Percentiles rank a stretch among this genome's conserved stretches.
phyloP scores from a whole-genome alignment of 2,113 vertebrate genomes.

The Nothobranchius furzeri region DNA sequence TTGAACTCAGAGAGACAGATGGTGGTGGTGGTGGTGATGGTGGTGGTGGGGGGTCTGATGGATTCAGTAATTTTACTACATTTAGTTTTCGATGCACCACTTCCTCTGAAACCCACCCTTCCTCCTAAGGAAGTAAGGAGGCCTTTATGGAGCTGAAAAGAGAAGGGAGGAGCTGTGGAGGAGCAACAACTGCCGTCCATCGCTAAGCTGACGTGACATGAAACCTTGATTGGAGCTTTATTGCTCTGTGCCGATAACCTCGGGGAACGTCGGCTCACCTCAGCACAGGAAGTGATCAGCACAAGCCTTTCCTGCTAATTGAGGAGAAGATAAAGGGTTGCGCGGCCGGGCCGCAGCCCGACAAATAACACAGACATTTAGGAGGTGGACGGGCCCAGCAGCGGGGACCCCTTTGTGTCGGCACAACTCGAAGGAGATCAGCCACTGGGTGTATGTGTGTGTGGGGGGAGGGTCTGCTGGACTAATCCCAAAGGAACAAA shows the following conservation, averaged over 20 bases:
- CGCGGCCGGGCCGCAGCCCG: conserved; percentile 39
- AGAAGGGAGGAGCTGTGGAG: conserved; percentile 48
- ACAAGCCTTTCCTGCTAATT: conserved; percentile 70
- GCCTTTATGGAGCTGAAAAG: conserved; percentile 58
- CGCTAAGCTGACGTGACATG: conserved; percentile 41
- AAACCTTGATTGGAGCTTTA: conserved; percentile 44
- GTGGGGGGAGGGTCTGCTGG: conserved; percentile 53
- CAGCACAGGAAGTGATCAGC: conserved; percentile 74
- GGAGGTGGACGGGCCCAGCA: conserved; percentile 52
- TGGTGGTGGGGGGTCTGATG: not conserved
- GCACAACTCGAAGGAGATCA: conserved; percentile 69
- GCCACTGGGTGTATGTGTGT: conserved; percentile 24
- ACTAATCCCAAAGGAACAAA: conserved; percentile 72
- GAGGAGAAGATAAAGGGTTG: conserved; percentile 67
- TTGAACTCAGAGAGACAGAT: not conserved
- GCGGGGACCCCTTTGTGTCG: conserved; percentile 72
- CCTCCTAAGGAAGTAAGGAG: conserved; percentile 16
- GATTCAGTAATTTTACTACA: conserved; percentile 44
- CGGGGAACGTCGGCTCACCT: conserved; percentile 46
- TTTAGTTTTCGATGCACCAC: conserved; percentile 29
- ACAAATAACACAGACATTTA: conserved; percentile 72
- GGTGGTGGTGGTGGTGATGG: not conserved
- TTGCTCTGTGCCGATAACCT: conserved; percentile 12
- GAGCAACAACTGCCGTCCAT: conserved; percentile 22
- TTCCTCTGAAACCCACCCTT: not conserved